Evolutionary conservation across 30 jellyfish, hydroid and myxozoan species (phyloP).

Genomic region (Aurelia aurita): DNA sequence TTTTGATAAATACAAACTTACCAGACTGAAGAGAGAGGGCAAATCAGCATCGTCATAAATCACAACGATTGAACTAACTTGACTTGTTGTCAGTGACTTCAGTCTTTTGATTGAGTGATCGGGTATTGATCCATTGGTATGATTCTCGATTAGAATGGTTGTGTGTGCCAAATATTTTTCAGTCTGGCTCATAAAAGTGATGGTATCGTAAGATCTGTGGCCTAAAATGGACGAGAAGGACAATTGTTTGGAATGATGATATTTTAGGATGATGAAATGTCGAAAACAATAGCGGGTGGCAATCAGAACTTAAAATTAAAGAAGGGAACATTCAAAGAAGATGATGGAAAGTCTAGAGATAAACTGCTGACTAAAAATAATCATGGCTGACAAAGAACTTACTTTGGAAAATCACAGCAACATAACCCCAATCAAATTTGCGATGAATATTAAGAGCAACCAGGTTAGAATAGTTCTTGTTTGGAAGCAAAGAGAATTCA

Average conservation of each 20-base stretch:
- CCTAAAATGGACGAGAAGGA: constrained; percentile 2
- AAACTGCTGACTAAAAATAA: too few relatives aligned
- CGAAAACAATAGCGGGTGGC: not conserved
- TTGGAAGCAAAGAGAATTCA: constrained; percentile 19
- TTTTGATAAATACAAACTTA: not conserved
- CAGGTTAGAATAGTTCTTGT: not conserved
- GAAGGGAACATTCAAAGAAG: not conserved
- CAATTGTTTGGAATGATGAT: too few relatives aligned
- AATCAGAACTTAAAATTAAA: not conserved
- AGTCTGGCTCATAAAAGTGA: not conserved
- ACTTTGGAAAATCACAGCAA: constrained; percentile 35
- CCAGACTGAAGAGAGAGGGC: constrained; percentile 22
- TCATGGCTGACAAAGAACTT: not conserved
- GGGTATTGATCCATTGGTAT: constrained; percentile 1
- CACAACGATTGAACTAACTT: constrained; percentile 4
- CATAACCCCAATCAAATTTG: not conserved
- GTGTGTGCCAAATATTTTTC: not conserved
- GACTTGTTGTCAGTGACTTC: constrained; percentile 7
- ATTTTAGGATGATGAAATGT: not conserved
- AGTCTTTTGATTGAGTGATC: constrained; percentile 9
- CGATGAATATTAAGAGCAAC: not conserved
- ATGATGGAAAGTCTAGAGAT: too few relatives aligned
- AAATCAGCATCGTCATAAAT: constrained; percentile 32
- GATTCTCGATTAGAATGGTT: constrained; percentile 19
- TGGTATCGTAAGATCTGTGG: constrained; percentile 7